Base-by-base conservation (phyloP, 2,113 vertebrate species). In the Epinephelus moara region DNA sequence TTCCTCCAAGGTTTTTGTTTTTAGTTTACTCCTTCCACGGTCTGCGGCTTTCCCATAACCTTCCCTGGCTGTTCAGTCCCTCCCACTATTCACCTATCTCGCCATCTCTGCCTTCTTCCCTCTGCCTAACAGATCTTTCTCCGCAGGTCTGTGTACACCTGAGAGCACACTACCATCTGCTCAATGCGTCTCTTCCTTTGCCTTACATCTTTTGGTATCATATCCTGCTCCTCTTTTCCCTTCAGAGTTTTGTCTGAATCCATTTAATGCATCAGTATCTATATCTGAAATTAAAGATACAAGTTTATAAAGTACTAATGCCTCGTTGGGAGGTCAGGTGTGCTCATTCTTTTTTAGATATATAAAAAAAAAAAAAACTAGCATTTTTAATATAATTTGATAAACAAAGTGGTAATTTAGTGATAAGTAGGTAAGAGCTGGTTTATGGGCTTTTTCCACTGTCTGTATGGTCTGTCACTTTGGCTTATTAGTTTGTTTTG, bases 111-210 rank as follows among this genome's bases (percentile, higher is more conserved):
- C 84, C 70, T 86, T 74, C 52, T 72, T 83, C 85, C 88, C 81
- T 67, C 85, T 88, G 85, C 88, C 87, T 81, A 86, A 82, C 90
- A 89, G 88, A 84, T 88, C 88, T 88, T 68, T 87, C 92, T 85
- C 92, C 81, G 89, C 84, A 86, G 88, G 90, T 86, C 82, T 77
- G 77, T 72, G 70, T 91, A 82, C 90, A 89, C 89, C 89, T 93
- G 89, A 89, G 71, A 86, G 87, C 77, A 75, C 79, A 80, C 69
- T 3, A 47, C 88, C 92, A 92, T 93, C 88, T 93, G 91, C 75
- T 91, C 86, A 40, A 23, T 57, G 40, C 74, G 13, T 75, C 72
- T 89, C 80, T 71, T 74, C 47, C 49, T 78, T 62, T 84, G 78
- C 61, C 59, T 78, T 69, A 66, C 71, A 78, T 87, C 72, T 82